Evolutionary conservation across 2,113 vertebrate genomes (phyloP), one percentile per base, ranked within the genome.

Genomic region (Jaculus jaculus): DNA sequence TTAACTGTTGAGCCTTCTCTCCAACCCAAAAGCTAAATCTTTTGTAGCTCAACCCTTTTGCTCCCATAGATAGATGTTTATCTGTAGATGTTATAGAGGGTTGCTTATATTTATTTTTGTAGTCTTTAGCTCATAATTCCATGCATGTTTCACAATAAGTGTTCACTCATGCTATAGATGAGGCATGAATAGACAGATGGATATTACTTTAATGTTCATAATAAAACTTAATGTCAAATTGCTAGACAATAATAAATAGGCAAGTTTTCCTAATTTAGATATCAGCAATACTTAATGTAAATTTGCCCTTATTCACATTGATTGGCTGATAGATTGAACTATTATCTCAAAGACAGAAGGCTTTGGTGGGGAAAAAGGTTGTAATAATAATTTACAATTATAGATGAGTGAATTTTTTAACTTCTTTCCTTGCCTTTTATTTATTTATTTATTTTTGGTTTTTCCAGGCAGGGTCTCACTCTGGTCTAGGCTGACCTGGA

Each of bases 261-360:
- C n/a, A 65, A 65, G 18, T 12, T 66, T 89, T 79, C 51, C 65
- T 61, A 61, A 42, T 24, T 86, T n/a, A 69, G 61, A 72, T 5
- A 84, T 3, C 18, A 58, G 42, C 34, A 32, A 1, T 78, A 5
- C 69, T 77, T 69, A 60, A 23, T 75, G 15, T 79, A 13, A 89
- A 18, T 87, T 80, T 71, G n/a, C 7, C n/a, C 88, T 68, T 12
- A 42, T 87, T 94, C 80, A 69, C 12, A 60, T 68, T 34, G 39
- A 81, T 47, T 81, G 47, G 54, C 15, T 54, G 54, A 54, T 54
- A 54, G 54, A 88, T 26, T 89, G 16, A 80, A 65, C 37, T 69
- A 78, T 18, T 83, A n/a, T 60, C 88, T 84, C 77, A 91, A 81
- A 93, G 23, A 60, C 51, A 66, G 20, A 30, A 24, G 18, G 90